These are phyloP conservation scores for Bruchidius siliquastri DNA, from an alignment of 2,888 invertebrate species.

Conservation along the genomic window DNA sequence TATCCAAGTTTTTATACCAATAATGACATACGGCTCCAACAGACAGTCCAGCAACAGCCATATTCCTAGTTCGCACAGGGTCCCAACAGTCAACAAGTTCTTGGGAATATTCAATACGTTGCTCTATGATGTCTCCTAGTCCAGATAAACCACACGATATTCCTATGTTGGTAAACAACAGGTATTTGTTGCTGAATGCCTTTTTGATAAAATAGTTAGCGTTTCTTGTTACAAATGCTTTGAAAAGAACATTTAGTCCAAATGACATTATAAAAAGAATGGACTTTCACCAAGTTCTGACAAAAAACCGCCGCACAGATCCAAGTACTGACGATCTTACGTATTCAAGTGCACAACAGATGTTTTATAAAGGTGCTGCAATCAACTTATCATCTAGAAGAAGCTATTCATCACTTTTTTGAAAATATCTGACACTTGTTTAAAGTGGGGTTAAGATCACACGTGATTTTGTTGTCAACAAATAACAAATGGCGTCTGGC, in stretches of 20 bases:
- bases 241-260: not conserved
- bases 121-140: constrained; percentile 74
- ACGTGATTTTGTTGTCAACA: too few relatives aligned
- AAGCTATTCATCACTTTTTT: too few relatives aligned
- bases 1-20: constrained; percentile 80
- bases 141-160: constrained; percentile 74
- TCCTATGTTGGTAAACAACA: constrained; percentile 74
- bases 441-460: too few relatives aligned
- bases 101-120: constrained; percentile 66
- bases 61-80: constrained; percentile 61
- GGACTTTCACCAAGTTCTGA: too few relatives aligned
- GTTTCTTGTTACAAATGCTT: not conserved
- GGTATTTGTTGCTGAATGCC: constrained; percentile 61
- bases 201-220: constrained; percentile 20
- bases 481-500: too few relatives aligned
- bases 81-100: constrained; percentile 57
- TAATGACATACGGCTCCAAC: constrained; percentile 79
- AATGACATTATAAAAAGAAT: not conserved
- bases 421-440: too few relatives aligned
- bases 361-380: too few relatives aligned
- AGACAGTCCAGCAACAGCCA: constrained; percentile 72
- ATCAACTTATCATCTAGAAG: too few relatives aligned
- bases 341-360: too few relatives aligned
- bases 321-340: too few relatives aligned
- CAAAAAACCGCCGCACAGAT: too few relatives aligned